Percentiles rank a stretch among this genome's conserved stretches.
These are phyloP conservation scores for Auanema sp. DNA, from an alignment of 2,888 invertebrate genomes.

Conservation along the genomic window DNA sequence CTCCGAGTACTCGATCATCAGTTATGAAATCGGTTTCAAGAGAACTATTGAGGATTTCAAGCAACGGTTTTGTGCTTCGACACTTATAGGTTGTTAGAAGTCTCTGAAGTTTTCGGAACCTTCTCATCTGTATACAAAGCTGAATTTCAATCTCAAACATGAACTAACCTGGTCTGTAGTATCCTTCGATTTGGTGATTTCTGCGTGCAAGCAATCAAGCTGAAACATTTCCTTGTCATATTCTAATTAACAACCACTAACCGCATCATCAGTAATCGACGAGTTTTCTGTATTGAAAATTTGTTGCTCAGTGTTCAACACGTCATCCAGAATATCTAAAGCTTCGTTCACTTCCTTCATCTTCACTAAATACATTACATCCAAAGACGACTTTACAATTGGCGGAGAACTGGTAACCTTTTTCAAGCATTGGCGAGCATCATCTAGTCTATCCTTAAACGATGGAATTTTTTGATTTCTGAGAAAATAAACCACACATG, in stretches of 20 bases:
- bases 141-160: conserved; percentile 5
- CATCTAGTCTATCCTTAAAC: conserved; percentile 23
- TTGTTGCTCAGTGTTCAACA: conserved; percentile 28
- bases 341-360: conserved; percentile 33
- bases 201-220: conserved; percentile 27
- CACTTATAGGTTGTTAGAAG: conserved; percentile 25
- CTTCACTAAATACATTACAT: conserved; percentile 20
- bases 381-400: conserved; percentile 23
- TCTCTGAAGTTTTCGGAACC: conserved; percentile 29
- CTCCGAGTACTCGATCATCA: conserved; percentile 9
- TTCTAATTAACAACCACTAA: conserved; percentile 3
- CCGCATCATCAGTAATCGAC: conserved; percentile 33
- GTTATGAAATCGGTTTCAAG: neutral
- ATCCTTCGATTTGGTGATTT: conserved; percentile 23
- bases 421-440: conserved; percentile 27
- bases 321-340: conserved; percentile 26
- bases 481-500: conserved; percentile 12
- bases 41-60: conserved; percentile 17
- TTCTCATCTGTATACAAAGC: neutral
- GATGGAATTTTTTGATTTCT: neutral
- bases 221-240: conserved; percentile 15
- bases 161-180: conserved; percentile 16
- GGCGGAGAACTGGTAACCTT: conserved; percentile 23
- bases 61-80: conserved; percentile 22
- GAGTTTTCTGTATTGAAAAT: conserved; percentile 27